Conservation (phyloP, 2,888 invertebrate species). For the Ditylenchus weischeri region DNA sequence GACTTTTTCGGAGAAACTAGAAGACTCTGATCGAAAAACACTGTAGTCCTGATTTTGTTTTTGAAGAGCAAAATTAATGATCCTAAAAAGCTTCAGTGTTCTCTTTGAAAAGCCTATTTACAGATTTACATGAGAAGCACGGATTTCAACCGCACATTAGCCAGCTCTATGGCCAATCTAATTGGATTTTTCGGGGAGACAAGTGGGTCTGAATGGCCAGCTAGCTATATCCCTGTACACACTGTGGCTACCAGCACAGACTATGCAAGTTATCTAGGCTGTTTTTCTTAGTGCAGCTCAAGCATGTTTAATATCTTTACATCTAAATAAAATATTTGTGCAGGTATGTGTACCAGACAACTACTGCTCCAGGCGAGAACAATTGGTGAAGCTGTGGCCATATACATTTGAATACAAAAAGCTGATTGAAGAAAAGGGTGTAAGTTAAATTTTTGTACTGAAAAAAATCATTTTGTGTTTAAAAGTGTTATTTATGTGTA, state of each 20-base stretch:
- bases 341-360: neutral
- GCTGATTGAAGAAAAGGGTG: slow-evolving; percentile 37
- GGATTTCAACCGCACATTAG: slow-evolving; percentile 31
- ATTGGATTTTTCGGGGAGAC: slow-evolving; percentile 36
- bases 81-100: too few species aligned
- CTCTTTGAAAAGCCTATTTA: neutral
- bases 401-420: slow-evolving; percentile 34
- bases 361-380: too few species aligned
- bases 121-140: slow-evolving; percentile 26
- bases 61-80: neutral
- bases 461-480: too few species aligned
- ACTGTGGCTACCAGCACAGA: slow-evolving; percentile 41
- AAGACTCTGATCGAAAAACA: neutral
- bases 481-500: neutral
- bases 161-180: slow-evolving; percentile 35
- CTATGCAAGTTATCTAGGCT: slow-evolving; percentile 31
- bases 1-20: too few species aligned
- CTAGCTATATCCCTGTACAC: slow-evolving; percentile 48
- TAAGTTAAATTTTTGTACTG: slow-evolving; percentile 5
- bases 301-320: too few species aligned
- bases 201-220: slow-evolving; percentile 26
- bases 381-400: slow-evolving; percentile 26
- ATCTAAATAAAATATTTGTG: too few species aligned
- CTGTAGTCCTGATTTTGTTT: neutral
- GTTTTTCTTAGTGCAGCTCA: too few species aligned